Evolutionary conservation across 2,113 vertebrate genomes (phyloP).

Genomic region (Malurus alboscapulatus): DNA sequence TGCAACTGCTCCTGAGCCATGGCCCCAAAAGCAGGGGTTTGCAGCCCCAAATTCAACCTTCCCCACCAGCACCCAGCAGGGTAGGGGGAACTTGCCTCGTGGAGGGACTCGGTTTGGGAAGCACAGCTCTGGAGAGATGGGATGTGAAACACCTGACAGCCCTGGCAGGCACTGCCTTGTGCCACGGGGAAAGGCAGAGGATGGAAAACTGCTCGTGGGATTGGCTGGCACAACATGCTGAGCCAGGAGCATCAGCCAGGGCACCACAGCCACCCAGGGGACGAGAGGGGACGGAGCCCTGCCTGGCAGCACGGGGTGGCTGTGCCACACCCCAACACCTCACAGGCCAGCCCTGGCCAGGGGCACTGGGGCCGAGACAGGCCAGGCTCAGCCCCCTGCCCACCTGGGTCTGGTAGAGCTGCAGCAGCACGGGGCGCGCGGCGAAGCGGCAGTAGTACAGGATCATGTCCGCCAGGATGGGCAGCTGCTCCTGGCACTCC

Average conservation of each 20-base stretch:
- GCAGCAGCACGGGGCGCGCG: conserved; percentile 81
- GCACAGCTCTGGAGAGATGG: not conserved
- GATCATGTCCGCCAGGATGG: conserved; percentile 93
- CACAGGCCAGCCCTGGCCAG: not conserved
- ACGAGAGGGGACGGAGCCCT: accelerated
- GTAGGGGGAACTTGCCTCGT: accelerated
- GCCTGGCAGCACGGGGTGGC: accelerated
- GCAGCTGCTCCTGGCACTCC: conserved; percentile 74
- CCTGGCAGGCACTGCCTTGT: not conserved
- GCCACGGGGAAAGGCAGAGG: accelerated
- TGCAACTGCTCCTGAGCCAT: not conserved
- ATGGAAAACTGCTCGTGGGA: not conserved
- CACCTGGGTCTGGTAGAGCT: conserved; percentile 95
- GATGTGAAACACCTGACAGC: not conserved
- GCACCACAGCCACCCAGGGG: accelerated
- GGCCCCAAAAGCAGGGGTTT: not conserved
- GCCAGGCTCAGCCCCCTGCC: not conserved
- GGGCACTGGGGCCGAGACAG: not conserved
- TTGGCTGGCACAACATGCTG: not conserved
- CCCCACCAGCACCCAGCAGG: accelerated
- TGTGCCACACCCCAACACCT: accelerated
- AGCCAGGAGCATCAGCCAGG: not conserved
- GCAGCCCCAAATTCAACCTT: not conserved
- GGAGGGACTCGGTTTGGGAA: not conserved
- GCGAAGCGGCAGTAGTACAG: conserved; percentile 94